Conservation (phyloP, 2,113 vertebrate genomes). For the Saguinus midas region DNA sequence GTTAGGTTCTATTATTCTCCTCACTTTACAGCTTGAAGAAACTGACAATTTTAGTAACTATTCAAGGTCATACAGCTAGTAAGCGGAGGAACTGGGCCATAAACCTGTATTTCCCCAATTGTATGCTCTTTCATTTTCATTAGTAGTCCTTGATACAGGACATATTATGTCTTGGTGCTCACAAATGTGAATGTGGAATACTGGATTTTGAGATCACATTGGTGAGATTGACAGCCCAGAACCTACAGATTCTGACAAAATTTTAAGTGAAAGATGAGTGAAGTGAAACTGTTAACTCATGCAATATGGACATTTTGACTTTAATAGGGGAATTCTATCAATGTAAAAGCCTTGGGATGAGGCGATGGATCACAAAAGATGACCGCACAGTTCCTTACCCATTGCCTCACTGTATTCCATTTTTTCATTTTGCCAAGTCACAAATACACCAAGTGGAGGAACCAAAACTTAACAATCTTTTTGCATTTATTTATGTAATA, state of each 20-base stretch:
- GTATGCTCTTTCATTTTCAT: background rate
- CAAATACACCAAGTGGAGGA: background rate
- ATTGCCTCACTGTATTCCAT: background rate
- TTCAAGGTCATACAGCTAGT: slow-evolving; percentile 1
- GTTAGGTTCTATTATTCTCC: background rate
- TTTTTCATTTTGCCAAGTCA: background rate
- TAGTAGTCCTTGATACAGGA: background rate
- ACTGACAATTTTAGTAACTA: background rate
- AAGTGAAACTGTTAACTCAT: background rate
- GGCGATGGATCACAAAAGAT: background rate
- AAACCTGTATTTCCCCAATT: background rate
- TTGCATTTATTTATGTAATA: background rate
- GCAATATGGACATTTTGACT: background rate
- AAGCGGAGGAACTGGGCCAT: background rate
- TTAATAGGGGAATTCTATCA: background rate
- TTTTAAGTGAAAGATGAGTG: background rate
- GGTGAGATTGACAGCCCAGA: background rate
- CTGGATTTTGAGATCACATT: background rate
- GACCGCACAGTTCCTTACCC: accelerated
- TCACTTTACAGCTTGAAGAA: background rate
- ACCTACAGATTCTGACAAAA: background rate
- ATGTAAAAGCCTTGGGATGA: background rate
- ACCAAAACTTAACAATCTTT: background rate
- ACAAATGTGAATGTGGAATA: background rate
- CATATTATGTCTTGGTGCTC: background rate